Evolutionary conservation across 2,888 invertebrate genomes (phyloP), one percentile per base, ranked within the genome.

Genomic region (Athetis lepigone): DNA sequence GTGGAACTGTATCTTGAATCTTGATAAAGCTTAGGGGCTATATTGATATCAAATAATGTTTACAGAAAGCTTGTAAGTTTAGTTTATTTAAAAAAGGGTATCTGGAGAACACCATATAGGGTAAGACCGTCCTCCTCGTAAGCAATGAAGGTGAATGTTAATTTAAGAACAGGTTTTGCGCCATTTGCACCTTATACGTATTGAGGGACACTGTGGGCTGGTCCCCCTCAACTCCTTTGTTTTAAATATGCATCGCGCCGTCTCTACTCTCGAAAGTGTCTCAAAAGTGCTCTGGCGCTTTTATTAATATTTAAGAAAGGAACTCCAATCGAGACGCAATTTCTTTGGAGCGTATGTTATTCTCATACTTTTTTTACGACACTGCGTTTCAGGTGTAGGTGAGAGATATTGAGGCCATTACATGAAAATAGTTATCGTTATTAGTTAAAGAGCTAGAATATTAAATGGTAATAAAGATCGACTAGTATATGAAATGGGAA

Each of bases 281-380:
- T 88, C 88, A 84, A 88, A 90, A 90, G 89, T 88, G 85, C 85
- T 85, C 82, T 81, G 85, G 86, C 84, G 88, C 87, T 88, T 89
- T 89, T 89, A 85, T 93, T 91, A 92, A 93, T 92, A 92, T 92
- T 92, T 91, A 86, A 92, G 86, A 88, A 88, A 84, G 86, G 79
- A 88, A 87, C 85, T 89, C 83, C 88, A 88, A 92, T 91, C 84
- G 90, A 86, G 86, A 82, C 85, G 81, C 83, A 85, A 84, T 85
- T 86, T 82, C 80, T 81, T 86, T 80, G 68, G 70, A 69, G 70
- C 71, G 70, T 79, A 69, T 80, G 73, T 71, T 78, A 75, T 77
- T 77, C 68, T 67, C 60, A 71, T 63, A 65, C 62, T 50, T 52
- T 61, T 70, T 62, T 56, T 60, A 69, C 45, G 63, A 57, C 57